Evolutionary conservation across 2,888 invertebrate species (phyloP).

Genomic region (Gymnocheta viridis): DNA sequence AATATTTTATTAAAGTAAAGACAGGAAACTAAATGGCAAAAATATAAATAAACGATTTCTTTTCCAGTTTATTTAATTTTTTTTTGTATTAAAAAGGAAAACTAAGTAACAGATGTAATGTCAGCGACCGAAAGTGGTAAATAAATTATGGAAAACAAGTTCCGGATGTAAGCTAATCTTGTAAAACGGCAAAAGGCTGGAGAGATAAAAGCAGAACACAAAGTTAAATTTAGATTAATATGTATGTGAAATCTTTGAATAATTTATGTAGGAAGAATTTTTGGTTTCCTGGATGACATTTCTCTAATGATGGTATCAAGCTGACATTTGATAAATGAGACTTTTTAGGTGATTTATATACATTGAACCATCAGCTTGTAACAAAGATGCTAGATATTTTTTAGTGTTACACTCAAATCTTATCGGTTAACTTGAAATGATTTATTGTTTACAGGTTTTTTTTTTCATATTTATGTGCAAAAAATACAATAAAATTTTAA

Average conservation of each 20-base stretch:
- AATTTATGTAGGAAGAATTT: not conserved
- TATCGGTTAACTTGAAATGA: too few relatives aligned
- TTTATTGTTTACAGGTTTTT: too few relatives aligned
- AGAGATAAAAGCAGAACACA: not conserved
- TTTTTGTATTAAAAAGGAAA: not conserved
- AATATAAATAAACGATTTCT: not conserved
- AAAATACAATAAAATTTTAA: too few relatives aligned
- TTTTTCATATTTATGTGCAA: too few relatives aligned
- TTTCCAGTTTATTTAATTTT: not conserved
- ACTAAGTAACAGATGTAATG: not conserved
- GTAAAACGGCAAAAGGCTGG: not conserved
- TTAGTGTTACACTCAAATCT: too few relatives aligned
- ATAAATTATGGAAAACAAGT: not conserved
- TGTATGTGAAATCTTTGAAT: not conserved
- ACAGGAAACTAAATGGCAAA: conserved; percentile 16
- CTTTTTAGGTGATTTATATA: not conserved
- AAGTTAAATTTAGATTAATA: not conserved
- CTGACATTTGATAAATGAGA: not conserved
- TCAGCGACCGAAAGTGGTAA: not conserved
- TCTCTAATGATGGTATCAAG: not conserved
- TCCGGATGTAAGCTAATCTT: not conserved
- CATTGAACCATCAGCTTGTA: not conserved
- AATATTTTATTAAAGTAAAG: not conserved
- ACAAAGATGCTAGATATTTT: not conserved
- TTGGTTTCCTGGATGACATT: not conserved